A percentile compares a stretch with the other conserved stretches of the same genome.
Evolutionary conservation across 2,888 invertebrate species (phyloP).

Genomic region (Lumbricus terrestris): DNA sequence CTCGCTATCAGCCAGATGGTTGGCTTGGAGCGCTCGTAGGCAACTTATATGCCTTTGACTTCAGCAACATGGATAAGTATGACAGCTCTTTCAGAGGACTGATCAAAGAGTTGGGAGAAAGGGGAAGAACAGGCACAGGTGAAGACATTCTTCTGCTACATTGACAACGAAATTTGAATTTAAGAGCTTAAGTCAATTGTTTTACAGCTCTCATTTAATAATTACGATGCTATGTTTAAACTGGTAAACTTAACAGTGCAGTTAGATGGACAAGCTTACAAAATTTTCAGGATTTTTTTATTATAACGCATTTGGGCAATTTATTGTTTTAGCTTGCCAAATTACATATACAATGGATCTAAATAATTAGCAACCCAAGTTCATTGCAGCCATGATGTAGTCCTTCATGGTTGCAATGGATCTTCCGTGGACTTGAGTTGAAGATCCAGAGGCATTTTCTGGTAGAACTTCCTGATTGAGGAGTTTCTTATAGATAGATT

Average conservation of each 20-base stretch:
- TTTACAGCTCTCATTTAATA: no score
- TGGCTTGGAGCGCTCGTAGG: conserved; percentile 37
- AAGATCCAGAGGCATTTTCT: no score
- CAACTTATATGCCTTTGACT: conserved; percentile 37
- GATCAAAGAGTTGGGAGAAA: conserved; percentile 46
- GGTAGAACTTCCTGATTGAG: no score
- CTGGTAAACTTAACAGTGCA: background rate
- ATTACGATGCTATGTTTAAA: no score
- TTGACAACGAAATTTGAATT: background rate
- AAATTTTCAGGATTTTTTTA: background rate
- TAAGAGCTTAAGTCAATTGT: background rate
- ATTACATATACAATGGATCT: no score
- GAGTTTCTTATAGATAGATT: background rate
- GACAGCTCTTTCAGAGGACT: conserved; percentile 44
- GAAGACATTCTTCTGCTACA: background rate
- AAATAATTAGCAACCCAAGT: no score
- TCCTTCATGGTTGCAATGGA: no score
- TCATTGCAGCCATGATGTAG: no score
- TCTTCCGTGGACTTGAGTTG: no score
- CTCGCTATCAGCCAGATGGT: conserved; percentile 33
- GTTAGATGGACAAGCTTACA: background rate
- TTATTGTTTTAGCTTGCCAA: no score
- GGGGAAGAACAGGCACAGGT: conserved; percentile 40
- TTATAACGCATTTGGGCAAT: background rate
- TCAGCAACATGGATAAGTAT: conserved; percentile 42